Evolutionary conservation across 2,888 invertebrate genomes (phyloP).

Genomic region (Nomada ferruginata): DNA sequence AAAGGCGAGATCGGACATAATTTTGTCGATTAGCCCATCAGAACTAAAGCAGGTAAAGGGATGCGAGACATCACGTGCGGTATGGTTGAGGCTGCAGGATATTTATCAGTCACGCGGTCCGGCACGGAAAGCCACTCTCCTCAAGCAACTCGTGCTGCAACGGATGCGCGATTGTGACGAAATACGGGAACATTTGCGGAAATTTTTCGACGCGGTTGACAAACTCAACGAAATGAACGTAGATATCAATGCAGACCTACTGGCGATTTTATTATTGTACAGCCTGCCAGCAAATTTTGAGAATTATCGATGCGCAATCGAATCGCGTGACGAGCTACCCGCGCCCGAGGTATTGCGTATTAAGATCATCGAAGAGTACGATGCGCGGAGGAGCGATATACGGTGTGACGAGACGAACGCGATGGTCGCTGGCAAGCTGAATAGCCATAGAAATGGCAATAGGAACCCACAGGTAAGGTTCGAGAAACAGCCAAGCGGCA

Average conservation of each 20-base stretch:
- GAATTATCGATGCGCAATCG: background rate
- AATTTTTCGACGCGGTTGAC: background rate
- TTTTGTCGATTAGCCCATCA: background rate
- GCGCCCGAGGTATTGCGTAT: background rate
- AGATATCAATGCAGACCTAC: background rate
- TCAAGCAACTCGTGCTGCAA: background rate
- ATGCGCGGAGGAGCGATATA: background rate
- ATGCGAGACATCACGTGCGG: no score
- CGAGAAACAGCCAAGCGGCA: background rate
- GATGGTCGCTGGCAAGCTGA: background rate
- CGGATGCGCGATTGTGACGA: background rate
- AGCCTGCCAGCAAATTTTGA: background rate
- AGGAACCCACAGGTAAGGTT: background rate
- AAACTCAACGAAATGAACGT: background rate
- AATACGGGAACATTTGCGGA: background rate
- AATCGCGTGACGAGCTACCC: background rate
- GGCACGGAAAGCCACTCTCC: no score
- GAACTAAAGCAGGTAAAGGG: background rate
- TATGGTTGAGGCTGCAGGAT: no score
- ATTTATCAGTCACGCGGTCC: no score
- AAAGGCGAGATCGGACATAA: background rate
- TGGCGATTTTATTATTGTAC: background rate
- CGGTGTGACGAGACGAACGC: background rate
- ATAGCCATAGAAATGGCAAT: background rate
- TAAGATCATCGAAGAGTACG: background rate